These are phyloP conservation scores for Synergus umbraculus DNA, from an alignment of 2,888 invertebrate genomes.

Conservation along the genomic window DNA sequence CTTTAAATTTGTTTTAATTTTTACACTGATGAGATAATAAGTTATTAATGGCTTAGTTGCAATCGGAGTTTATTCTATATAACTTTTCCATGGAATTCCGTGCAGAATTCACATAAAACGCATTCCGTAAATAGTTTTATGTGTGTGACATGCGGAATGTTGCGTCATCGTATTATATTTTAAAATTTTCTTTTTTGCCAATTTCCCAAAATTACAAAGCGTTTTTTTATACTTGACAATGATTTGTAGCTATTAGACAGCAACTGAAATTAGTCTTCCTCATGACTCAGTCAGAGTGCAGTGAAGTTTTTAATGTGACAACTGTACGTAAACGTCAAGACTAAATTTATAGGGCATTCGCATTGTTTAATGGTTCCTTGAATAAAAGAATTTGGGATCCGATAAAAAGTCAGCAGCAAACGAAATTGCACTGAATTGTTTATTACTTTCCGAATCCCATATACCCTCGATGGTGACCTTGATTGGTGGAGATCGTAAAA, in stretches of 20 bases:
- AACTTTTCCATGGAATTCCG: background rate
- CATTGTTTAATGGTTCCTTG: conserved; percentile 12
- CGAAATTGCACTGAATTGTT: background rate
- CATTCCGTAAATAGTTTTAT: background rate
- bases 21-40: too few relatives aligned
- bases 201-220: too few relatives aligned
- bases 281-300: conserved; percentile 17
- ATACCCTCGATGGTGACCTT: background rate
- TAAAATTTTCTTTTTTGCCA: too few relatives aligned
- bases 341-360: background rate
- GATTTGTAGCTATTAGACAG: background rate
- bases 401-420: background rate
- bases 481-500: conserved; percentile 3
- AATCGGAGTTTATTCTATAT: background rate
- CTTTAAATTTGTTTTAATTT: too few relatives aligned
- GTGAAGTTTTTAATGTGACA: conserved; percentile 13
- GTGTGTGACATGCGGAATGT: background rate
- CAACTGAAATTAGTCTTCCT: conserved; percentile 16
- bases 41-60: too few relatives aligned
- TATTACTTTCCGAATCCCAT: background rate
- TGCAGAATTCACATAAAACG: background rate
- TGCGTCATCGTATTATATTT: too few relatives aligned
- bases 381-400: background rate
- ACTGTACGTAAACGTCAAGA: conserved; percentile 12
- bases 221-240: background rate